Base-by-base conservation (phyloP, 1,140 invertebrate genomes). In the Goniozus legneri region DNA sequence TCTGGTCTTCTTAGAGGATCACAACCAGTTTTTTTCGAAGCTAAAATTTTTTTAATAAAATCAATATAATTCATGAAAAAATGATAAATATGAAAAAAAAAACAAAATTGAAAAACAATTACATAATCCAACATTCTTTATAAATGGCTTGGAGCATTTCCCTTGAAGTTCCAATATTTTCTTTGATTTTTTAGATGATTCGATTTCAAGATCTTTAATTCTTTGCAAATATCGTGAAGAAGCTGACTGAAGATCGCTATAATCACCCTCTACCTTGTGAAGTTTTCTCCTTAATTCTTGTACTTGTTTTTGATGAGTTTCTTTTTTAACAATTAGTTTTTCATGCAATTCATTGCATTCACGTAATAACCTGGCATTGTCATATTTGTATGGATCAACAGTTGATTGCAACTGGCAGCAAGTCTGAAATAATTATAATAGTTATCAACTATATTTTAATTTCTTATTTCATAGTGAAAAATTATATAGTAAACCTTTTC, bases 271-370 rank as follows among this genome's bases (percentile, higher is more conserved):
- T 31, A 83, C 66, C 54, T 77, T 78, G 33, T 75, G 55, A 40
- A 85, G 52, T 43, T 77, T 76, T 27, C 74, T 77, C 53, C 82
- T 85, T n/a, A 83, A 63, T 50, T 84, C 83, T 78, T 75, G 79
- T 35, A 78, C 56, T 45, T 75, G 67, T 52, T 78, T 79, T 49
- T 82, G 79, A 68, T 76, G 66, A 40, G 81, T 75, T 67, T 89
- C 87, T 68, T 83, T 83, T 45, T 78, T 64, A 56, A 84, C 76
- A 37, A 88, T 77, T 20, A 87, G 66, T 59, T 85, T 79, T 52
- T 78, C 73, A 64, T 90, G 84, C 13, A 89, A 68, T 45, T 84
- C 79, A 73, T 88, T 90, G 59, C 82, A 84, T 69, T 87, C 84
- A 69, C 80, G 77, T 31, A 86, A 79, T 27, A 87, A 67, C 64